These are phyloP conservation scores for Sapayoa aenigma DNA, from an alignment of 2,113 vertebrate species.

Conservation along the genomic window DNA sequence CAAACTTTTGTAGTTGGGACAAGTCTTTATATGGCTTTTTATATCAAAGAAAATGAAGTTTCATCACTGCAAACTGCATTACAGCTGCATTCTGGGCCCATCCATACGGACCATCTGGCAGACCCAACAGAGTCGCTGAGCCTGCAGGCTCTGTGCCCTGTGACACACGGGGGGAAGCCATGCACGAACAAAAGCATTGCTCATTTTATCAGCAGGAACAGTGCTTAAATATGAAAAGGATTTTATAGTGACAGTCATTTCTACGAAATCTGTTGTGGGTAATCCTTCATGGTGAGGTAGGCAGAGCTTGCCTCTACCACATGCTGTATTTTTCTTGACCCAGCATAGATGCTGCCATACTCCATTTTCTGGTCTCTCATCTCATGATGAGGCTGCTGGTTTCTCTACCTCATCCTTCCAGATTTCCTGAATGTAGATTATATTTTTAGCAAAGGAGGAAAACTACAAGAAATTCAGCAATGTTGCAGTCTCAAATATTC, in stretches of 20 bases:
- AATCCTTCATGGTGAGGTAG: not conserved
- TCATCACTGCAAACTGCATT: not conserved
- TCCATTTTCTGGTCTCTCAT: not conserved
- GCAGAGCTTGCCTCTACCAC: not conserved
- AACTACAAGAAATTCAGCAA: not conserved
- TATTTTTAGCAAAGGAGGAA: not conserved
- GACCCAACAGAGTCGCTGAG: not conserved
- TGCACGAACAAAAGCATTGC: not conserved
- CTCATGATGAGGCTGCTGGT: not conserved
- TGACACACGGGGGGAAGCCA: not conserved
- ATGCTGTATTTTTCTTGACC: not conserved
- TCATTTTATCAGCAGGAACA: not conserved
- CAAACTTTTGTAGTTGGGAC: not conserved
- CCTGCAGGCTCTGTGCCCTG: not conserved
- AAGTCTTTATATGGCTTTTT: not conserved
- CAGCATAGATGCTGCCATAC: fast-evolving
- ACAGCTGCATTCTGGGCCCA: not conserved
- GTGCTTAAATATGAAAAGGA: not conserved
- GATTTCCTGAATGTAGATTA: not conserved
- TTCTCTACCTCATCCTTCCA: not conserved
- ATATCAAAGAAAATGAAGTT: fast-evolving
- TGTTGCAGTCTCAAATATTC: not conserved
- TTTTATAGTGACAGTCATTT: not conserved
- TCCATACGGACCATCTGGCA: not conserved
- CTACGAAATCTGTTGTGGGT: not conserved